These are phyloP conservation scores for Drosophila subobscura DNA, from an alignment of 1,140 invertebrate species.

Conservation along the genomic window DNA sequence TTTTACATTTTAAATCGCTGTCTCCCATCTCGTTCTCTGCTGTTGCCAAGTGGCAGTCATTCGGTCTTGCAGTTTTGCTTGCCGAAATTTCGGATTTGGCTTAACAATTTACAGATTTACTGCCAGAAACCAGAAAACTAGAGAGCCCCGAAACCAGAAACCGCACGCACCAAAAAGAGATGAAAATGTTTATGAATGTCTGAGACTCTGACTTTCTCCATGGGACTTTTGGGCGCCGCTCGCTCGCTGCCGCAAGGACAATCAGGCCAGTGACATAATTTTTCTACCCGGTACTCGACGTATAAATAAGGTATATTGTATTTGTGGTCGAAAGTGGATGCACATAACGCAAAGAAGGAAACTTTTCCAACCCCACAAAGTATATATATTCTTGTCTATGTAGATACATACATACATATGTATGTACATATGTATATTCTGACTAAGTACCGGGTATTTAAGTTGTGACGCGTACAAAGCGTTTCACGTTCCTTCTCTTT, in stretches of 20 bases:
- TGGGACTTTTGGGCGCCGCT: constrained; percentile 55
- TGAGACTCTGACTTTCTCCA: constrained; percentile 49
- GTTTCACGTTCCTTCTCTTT: no score
- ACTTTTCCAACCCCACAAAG: no score
- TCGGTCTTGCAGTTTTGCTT: constrained; percentile 64
- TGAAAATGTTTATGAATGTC: constrained; percentile 64
- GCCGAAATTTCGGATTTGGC: constrained; percentile 60
- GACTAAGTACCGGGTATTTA: no score
- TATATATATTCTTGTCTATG: no score
- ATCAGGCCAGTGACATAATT: constrained; percentile 51
- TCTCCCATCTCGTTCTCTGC: constrained; percentile 42
- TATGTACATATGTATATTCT: no score
- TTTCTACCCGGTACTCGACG: not conserved
- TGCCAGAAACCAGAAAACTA: constrained; percentile 37
- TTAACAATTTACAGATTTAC: constrained; percentile 71
- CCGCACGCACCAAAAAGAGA: constrained; percentile 29
- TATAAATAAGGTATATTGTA: no score
- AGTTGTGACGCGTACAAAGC: no score
- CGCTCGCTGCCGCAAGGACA: constrained; percentile 25
- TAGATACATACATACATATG: no score
- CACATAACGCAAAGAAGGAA: no score
- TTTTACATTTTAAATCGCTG: constrained; percentile 34
- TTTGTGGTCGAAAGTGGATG: constrained; percentile 5
- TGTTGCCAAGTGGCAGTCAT: constrained; percentile 77
- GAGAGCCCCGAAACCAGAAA: constrained; percentile 29